These are phyloP conservation scores for Xenus cinereus DNA, from an alignment of 2,113 vertebrate genomes.

Conservation along the genomic window DNA sequence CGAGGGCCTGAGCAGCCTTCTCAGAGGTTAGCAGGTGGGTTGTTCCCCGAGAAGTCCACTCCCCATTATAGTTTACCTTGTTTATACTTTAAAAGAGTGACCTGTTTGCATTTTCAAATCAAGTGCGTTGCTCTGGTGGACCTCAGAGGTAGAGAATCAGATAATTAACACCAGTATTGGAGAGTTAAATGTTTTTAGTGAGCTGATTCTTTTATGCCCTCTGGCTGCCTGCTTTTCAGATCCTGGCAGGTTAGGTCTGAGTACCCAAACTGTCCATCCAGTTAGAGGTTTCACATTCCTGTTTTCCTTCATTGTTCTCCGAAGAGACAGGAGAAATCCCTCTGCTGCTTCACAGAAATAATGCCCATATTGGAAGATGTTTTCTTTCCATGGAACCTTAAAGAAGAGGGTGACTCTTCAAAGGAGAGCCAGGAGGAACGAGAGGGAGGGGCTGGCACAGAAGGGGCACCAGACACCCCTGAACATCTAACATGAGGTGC, in stretches of 20 bases:
- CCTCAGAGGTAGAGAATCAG: neutral
- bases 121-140: neutral
- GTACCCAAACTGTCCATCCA: neutral
- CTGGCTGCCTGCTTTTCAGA: neutral
- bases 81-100: neutral
- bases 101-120: neutral
- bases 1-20: neutral
- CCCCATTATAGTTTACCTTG: neutral
- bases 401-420: neutral
- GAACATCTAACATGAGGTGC: neutral
- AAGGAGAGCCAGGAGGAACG: neutral
- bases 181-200: constrained; percentile 10
- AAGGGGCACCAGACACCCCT: neutral
- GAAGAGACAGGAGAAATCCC: neutral
- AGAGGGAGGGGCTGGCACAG: neutral
- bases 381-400: neutral
- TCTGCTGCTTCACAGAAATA: neutral
- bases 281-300: neutral
- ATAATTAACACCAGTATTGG: neutral
- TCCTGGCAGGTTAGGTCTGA: neutral
- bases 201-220: neutral
- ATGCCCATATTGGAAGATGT: neutral
- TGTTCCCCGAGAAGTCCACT: neutral
- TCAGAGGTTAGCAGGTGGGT: neutral
- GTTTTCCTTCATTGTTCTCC: neutral